These are phyloP conservation scores for Nycticorax nycticorax DNA, from an alignment of 2,113 vertebrate species.

Conservation along the genomic window DNA sequence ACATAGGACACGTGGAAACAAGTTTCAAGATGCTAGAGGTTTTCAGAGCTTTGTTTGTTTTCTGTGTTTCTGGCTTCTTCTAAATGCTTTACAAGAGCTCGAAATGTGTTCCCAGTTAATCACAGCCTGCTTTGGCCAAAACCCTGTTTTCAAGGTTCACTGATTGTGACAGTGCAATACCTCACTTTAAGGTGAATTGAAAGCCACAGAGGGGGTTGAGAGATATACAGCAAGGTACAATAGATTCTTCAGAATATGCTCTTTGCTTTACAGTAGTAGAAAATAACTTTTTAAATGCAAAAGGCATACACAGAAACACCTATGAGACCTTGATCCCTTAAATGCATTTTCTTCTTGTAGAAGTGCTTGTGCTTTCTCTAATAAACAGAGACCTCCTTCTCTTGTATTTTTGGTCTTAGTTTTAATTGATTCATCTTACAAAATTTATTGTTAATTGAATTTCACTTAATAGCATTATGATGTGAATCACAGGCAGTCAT, in stretches of 20 bases:
- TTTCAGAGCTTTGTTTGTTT: not conserved
- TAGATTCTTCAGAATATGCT: not conserved
- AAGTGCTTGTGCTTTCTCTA: not conserved
- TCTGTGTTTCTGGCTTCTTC: not conserved
- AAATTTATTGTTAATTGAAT: not conserved
- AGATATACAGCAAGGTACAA: not conserved
- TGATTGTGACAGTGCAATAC: slow-evolving; percentile 9
- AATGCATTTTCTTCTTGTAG: not conserved
- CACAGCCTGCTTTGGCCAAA: slow-evolving; percentile 10
- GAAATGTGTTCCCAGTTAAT: slow-evolving; percentile 35
- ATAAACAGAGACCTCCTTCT: not conserved
- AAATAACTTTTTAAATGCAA: slow-evolving; percentile 9
- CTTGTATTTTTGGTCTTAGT: not conserved
- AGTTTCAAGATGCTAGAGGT: not conserved
- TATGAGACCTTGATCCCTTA: not conserved
- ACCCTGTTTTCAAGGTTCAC: slow-evolving; percentile 26
- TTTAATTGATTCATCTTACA: not conserved
- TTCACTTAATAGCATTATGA: not conserved
- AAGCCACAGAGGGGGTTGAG: not conserved
- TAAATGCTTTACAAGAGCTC: slow-evolving; percentile 21
- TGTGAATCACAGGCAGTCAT: not conserved
- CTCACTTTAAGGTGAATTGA: slow-evolving; percentile 42
- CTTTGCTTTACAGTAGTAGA: not conserved
- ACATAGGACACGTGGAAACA: not conserved
- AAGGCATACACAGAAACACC: not conserved